phyloP scores from a whole-genome alignment of 2,113 vertebrate species.

The Hylia prasina region DNA sequence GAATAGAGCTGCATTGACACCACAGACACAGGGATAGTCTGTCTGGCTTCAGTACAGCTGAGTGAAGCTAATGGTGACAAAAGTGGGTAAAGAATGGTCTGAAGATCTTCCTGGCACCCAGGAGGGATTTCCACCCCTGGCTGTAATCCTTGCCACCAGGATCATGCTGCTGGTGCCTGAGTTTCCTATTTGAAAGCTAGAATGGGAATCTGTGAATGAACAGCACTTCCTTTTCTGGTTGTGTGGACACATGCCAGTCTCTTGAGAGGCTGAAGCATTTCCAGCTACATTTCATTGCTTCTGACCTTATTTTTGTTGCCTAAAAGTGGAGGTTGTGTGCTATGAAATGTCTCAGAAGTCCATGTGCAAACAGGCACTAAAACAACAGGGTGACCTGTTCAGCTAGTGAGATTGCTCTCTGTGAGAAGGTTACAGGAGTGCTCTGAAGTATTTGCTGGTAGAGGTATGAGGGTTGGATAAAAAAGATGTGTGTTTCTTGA shows the following conservation, averaged over 20 bases:
- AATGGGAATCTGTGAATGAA: background rate
- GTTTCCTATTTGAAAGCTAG: background rate
- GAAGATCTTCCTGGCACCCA: background rate
- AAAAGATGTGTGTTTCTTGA: background rate
- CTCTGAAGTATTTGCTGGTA: background rate
- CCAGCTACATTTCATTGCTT: background rate
- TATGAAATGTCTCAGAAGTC: background rate
- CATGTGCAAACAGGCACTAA: background rate
- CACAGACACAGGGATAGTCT: background rate
- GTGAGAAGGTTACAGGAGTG: background rate
- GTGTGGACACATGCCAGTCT: rapidly evolving
- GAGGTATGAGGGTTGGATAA: background rate
- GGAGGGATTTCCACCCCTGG: background rate
- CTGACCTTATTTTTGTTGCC: background rate
- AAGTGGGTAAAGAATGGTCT: background rate
- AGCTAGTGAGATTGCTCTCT: background rate
- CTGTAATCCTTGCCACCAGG: background rate
- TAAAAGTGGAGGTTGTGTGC: background rate
- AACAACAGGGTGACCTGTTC: background rate
- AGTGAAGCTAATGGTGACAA: background rate
- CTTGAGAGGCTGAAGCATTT: background rate
- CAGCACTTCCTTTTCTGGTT: background rate
- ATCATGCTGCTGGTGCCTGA: background rate
- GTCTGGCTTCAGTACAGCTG: background rate
- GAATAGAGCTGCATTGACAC: background rate